Conservation (phyloP, 2,113 vertebrate species). For the Anhinga anhinga region DNA sequence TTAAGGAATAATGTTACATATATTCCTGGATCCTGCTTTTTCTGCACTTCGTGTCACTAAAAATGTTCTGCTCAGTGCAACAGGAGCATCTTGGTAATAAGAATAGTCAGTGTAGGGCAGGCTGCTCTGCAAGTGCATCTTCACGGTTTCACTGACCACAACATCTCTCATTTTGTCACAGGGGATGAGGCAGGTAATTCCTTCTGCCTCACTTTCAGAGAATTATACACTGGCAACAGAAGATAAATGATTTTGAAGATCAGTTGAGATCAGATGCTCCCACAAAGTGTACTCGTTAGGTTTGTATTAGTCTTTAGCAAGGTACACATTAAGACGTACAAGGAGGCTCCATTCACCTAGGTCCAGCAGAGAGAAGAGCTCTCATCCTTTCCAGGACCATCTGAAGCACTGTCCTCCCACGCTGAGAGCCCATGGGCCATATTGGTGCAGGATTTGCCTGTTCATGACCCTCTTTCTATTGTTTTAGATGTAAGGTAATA, state of each 20-base stretch:
- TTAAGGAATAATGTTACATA: not conserved
- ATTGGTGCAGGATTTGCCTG: not conserved
- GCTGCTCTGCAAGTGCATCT: not conserved
- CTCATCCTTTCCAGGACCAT: not conserved
- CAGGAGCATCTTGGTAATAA: not conserved
- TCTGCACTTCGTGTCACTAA: not conserved
- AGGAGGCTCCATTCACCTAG: not conserved
- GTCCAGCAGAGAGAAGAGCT: not conserved
- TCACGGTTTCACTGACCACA: not conserved
- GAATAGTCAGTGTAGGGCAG: not conserved
- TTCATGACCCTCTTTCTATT: accelerated
- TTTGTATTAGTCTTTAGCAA: not conserved
- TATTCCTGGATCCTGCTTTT: not conserved
- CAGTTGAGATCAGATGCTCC: not conserved
- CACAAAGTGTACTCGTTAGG: not conserved
- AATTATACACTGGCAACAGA: not conserved
- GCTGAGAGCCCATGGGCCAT: not conserved
- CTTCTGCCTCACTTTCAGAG: not conserved
- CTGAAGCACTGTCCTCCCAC: not conserved
- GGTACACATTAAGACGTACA: not conserved
- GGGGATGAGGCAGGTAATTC: not conserved
- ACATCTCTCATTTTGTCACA: not conserved
- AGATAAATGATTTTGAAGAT: not conserved
- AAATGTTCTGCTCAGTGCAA: not conserved
- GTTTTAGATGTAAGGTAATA: not conserved